Evolutionary conservation across 1,140 invertebrate species (phyloP).

Genomic region (Drosophila pandora): DNA sequence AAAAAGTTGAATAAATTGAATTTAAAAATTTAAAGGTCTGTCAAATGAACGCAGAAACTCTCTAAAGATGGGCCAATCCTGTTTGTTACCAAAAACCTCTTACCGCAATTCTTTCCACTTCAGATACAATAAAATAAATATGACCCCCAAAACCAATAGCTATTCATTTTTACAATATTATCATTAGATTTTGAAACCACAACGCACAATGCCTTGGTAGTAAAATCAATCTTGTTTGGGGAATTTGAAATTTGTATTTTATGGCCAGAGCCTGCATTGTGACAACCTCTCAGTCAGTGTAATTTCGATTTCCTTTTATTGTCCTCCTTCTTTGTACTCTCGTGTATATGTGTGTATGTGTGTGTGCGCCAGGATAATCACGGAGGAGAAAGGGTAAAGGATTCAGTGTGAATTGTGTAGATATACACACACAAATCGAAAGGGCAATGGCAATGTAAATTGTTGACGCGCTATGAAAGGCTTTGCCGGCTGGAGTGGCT

Average conservation of each 20-base stretch:
- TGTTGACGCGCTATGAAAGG: conserved; percentile 61
- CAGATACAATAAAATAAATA: conserved; percentile 1
- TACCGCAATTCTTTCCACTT: neutral
- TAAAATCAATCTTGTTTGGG: conserved; percentile 38
- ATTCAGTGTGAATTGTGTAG: conserved; percentile 18
- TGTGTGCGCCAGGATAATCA: neutral
- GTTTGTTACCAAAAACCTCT: neutral
- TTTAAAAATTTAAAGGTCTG: neutral
- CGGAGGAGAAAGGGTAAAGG: neutral
- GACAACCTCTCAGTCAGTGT: conserved; percentile 36
- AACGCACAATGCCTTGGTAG: conserved; percentile 6
- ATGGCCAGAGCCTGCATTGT: conserved; percentile 37
- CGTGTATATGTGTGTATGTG: neutral
- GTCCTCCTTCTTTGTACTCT: conserved; percentile 30
- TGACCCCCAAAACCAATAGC: neutral
- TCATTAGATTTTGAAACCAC: conserved; percentile 23
- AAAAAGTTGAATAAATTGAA: neutral
- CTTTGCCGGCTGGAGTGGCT: conserved; percentile 65
- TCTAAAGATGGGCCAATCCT: neutral
- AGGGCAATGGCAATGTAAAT: conserved; percentile 76
- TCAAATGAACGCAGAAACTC: neutral
- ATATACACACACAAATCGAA: conserved; percentile 50
- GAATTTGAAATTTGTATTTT: conserved; percentile 25
- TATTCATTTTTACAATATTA: conserved; percentile 1
- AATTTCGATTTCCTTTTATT: conserved; percentile 51